Conservation (phyloP, 1,140 invertebrate species). For the Trachelipus rathkii region DNA sequence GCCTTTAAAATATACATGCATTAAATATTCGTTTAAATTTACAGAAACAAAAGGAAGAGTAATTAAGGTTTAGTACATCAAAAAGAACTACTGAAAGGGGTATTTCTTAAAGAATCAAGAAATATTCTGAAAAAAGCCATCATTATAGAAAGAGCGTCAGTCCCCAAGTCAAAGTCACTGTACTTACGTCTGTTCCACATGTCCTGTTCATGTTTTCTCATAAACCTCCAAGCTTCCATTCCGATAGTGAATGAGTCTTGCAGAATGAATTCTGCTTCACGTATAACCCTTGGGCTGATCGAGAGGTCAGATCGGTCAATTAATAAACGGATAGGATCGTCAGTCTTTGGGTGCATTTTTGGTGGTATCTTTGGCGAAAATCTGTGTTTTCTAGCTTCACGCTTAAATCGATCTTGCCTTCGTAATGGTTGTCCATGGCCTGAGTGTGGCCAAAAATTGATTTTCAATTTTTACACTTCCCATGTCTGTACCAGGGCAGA, state of each 20-base stretch:
- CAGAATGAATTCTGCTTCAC: conserved; percentile 40
- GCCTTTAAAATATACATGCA: too few relatives aligned
- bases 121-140: too few relatives aligned
- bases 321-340: conserved; percentile 34
- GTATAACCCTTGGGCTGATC: conserved; percentile 34
- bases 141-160: neutral
- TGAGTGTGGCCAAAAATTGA: neutral
- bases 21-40: too few relatives aligned
- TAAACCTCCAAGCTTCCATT: conserved; percentile 36
- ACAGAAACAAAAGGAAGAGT: too few relatives aligned
- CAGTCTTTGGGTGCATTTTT: conserved; percentile 24
- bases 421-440: neutral
- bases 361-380: neutral
- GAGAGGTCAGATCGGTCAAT: conserved; percentile 33
- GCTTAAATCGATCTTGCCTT: neutral
- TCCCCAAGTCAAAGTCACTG: neutral
- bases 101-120: too few relatives aligned
- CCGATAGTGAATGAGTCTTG: conserved; percentile 43
- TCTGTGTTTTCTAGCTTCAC: neutral
- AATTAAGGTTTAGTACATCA: too few relatives aligned
- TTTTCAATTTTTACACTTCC: too few relatives aligned
- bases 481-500: too few relatives aligned
- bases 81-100: too few relatives aligned
- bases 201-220: conserved; percentile 35
- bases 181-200: conserved; percentile 41